These are phyloP conservation scores for Cacoxenus indagator DNA, from an alignment of 2,888 invertebrate genomes.

Conservation along the genomic window DNA sequence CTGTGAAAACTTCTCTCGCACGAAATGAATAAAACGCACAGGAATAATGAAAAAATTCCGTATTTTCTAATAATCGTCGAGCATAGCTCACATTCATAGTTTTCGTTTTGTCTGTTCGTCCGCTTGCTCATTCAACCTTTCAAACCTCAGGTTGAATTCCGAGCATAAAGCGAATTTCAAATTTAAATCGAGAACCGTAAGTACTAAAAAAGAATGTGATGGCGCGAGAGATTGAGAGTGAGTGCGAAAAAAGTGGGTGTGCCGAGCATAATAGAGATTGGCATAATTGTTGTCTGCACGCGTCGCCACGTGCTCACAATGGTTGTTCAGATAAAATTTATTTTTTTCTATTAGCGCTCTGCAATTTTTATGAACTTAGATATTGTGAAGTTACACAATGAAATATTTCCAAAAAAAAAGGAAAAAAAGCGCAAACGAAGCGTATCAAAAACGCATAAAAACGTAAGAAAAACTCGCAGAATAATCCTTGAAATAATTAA, in stretches of 20 bases:
- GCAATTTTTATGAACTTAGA: constrained; percentile 17
- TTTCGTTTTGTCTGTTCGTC: background rate
- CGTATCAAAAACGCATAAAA: background rate
- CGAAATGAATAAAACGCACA: background rate
- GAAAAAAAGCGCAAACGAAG: background rate
- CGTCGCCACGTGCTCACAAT: constrained; percentile 11
- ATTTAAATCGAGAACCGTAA: background rate
- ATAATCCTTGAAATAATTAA: constrained; percentile 22
- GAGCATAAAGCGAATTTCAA: background rate
- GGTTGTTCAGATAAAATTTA: background rate
- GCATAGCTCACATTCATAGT: background rate
- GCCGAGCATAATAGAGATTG: constrained; percentile 11
- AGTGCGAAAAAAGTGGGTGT: background rate
- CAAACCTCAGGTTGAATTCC: too few species aligned
- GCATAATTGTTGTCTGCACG: constrained; percentile 20
- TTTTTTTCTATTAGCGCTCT: background rate
- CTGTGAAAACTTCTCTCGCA: too few species aligned
- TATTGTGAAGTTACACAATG: constrained; percentile 12
- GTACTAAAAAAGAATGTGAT: background rate
- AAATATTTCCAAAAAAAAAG: background rate
- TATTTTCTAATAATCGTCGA: background rate
- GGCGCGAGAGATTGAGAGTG: background rate
- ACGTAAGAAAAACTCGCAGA: background rate
- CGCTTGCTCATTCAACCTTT: too few species aligned
- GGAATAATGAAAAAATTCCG: background rate